Base-by-base conservation (phyloP, 2,888 invertebrate genomes). In the Rambutsinella grinnellia region DNA sequence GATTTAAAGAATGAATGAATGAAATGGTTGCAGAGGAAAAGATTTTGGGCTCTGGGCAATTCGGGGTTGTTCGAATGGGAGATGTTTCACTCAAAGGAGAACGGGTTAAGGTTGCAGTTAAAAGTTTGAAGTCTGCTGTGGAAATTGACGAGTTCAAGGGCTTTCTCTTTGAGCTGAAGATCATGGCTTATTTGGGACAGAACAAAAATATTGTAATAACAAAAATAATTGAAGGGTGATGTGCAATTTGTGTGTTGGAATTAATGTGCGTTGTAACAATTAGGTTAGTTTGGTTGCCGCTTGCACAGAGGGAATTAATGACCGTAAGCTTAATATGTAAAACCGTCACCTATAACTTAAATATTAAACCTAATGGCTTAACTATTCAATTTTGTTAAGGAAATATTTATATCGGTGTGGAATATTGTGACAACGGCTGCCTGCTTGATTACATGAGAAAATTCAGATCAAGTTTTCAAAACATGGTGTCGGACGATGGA, bases 61-160 rank as follows among this genome's bases (percentile, higher is more conserved):
- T 76, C 21, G 80, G 80, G 2, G 53, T 80, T 24, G 80, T 80
- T 2, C 17, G 71, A 24, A 66, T 79, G 70, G 80, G 80, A 27
- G 28, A 57, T 0, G 80, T 80, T 3, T 19, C 60, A 0, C 10
- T 47, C 0, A 49, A 26, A 36, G 57, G 49, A 21, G 27, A 71
- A 15, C 26, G n/a, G 13, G 36, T 65, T 2, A 61, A 49, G 36
- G 76, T 80, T n/a, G 80, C 80, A 0, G 70, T 80, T 2, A 80
- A 80, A 60, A 78, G 67, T 10, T 46, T 79, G 1, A 80, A 76
- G 36, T 70, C 76, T 2, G 19, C 67, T 2, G 68, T 70, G 3
- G 80, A 80, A 19, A 79, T 80, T 26, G 76, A 76, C 13, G 80
- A 80, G 15, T 80, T 80, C 53, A 80, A 80, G 57, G 70, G 80